These are phyloP conservation scores for Gordius sp. DNA, from an alignment of 2,888 invertebrate species.

Conservation along the genomic window DNA sequence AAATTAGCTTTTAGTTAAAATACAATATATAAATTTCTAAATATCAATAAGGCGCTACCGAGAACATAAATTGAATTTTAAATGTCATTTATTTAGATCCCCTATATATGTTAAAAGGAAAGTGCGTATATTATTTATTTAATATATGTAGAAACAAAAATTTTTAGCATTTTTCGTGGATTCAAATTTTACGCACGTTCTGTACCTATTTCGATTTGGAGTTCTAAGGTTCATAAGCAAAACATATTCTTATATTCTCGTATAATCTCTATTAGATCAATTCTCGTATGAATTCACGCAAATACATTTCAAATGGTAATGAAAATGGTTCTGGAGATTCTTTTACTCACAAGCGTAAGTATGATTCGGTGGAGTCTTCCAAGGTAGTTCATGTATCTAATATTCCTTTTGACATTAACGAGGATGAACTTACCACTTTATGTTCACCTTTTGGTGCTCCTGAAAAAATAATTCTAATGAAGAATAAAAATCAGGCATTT, in stretches of 20 bases:
- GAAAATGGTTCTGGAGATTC: not conserved
- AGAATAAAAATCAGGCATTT: constrained; percentile 10
- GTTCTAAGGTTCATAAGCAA: not conserved
- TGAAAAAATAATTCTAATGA: not conserved
- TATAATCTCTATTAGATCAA: too few relatives aligned
- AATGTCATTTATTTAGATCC: too few relatives aligned
- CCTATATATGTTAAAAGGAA: too few relatives aligned
- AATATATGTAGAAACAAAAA: not conserved
- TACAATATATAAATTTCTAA: too few relatives aligned
- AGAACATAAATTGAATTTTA: too few relatives aligned
- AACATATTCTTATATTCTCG: too few relatives aligned
- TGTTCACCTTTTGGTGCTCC: constrained; percentile 3
- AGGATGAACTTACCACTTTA: not conserved
- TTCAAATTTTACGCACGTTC: not conserved
- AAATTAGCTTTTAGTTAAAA: too few relatives aligned
- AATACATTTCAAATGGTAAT: too few relatives aligned
- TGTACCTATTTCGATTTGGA: not conserved
- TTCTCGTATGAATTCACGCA: too few relatives aligned
- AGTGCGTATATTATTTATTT: too few relatives aligned
- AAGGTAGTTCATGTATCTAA: not conserved
- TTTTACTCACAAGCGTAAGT: constrained; percentile 1
- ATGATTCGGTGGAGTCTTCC: not conserved
- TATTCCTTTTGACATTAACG: not conserved
- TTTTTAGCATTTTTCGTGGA: not conserved
- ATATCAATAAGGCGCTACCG: too few relatives aligned